Base-by-base conservation (phyloP, 2,113 vertebrate genomes). In the Trematomus loennbergii region DNA sequence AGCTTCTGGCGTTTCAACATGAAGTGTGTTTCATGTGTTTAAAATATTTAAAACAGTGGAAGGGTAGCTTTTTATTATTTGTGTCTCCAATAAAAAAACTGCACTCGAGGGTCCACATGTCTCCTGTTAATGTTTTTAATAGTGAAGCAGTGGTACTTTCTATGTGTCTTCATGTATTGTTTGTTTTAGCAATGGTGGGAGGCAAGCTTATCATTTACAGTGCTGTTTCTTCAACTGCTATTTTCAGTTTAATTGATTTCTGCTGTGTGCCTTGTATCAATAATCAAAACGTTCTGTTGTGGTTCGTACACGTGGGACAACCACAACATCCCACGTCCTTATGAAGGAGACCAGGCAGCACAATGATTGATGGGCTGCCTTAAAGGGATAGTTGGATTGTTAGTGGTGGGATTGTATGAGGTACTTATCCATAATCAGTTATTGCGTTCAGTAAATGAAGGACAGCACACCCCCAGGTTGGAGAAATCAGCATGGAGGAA, bases 141-240 rank as follows among this genome's bases (percentile, higher is more conserved):
- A 55, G 18, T 29, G 48, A 62, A 73, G 33, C 65, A 22, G 10
- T 22, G 46, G 43, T 53, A 18, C 6, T 73, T 68, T 73, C 33
- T 58, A 16, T 40, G 18, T 46, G 43, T 59, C 18, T 60, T 9
- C 9, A 20, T 54, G 3, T 50, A 71, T 22, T 52, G n/a, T 71
- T 4, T 59, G 40, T 75, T 63, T 72, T 75, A 54, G 40, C 65
- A 61, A 55, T 29, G 8, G 58, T 80, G 67, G 66, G 59, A 72
- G 58, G 82, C 85, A n/a, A 81, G 79, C 78, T 74, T 78, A 71
- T 78, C 48, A 45, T 74, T 72, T 54, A 67, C 64, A 58, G 48
- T n/a, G 16, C 50, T 45, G 66, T 20, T 57, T 67, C 25, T 45
- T 20, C 54, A 9, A 2, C 22, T 43, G 53, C 8, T 36, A 17